A percentile compares a stretch with the other conserved stretches of the same genome.
These are phyloP conservation scores for Himantopus leucocephalus DNA, from an alignment of 2,113 vertebrate species.

Conservation along the genomic window DNA sequence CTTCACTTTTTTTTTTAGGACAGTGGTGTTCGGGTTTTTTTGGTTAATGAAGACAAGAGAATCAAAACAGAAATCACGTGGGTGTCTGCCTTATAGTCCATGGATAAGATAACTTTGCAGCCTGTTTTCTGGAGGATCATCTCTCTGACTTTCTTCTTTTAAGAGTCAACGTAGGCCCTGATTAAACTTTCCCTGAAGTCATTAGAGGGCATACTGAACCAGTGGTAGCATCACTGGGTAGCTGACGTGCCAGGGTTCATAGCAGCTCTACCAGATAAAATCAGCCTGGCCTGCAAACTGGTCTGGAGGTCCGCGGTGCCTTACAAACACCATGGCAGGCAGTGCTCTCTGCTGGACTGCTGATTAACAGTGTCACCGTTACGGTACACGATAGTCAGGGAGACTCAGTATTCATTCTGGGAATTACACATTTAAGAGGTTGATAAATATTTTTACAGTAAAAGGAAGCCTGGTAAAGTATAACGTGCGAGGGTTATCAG, in stretches of 20 bases:
- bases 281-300: not conserved
- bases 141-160: not conserved
- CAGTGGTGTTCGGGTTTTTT: not conserved
- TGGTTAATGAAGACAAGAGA: not conserved
- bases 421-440: not conserved
- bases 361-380: fast-evolving
- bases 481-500: not conserved
- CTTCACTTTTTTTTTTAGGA: not conserved
- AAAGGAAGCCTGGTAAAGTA: not conserved
- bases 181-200: not conserved
- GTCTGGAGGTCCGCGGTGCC: not conserved
- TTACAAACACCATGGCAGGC: not conserved
- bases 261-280: not conserved
- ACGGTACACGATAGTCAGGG: not conserved
- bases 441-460: not conserved
- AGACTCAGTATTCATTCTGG: not conserved
- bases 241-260: not conserved
- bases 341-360: not conserved
- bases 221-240: not conserved
- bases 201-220: not conserved
- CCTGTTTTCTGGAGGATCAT: not conserved
- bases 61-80: not conserved
- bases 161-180: not conserved
- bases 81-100: not conserved
- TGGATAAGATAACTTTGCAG: not conserved